Conservation (phyloP, 35 echinoderm and acorn worm species). For the Acanthaster planci region DNA sequence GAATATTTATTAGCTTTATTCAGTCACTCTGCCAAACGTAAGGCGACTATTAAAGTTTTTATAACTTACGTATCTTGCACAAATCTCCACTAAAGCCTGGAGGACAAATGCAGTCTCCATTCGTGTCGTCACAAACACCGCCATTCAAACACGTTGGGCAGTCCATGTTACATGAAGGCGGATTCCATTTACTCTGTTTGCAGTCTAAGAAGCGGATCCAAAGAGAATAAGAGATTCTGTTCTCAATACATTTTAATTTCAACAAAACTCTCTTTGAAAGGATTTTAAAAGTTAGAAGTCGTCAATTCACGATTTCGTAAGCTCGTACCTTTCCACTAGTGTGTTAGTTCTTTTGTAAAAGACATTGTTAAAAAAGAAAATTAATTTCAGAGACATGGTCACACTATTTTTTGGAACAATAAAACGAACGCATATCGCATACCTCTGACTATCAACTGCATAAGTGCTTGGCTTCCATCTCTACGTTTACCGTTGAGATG, state of each 20-base stretch:
- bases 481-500: background rate
- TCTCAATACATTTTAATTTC: background rate
- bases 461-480: background rate
- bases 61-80: conserved; percentile 66
- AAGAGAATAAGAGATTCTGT: background rate
- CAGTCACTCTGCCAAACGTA: background rate
- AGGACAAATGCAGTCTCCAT: conserved; percentile 70
- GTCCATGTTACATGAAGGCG: conserved; percentile 26
- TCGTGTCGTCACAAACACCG: conserved; percentile 52
- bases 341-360: background rate
- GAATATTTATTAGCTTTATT: too few species aligned
- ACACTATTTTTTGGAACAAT: background rate
- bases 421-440: background rate
- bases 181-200: conserved; percentile 46
- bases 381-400: background rate
- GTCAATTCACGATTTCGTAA: background rate
- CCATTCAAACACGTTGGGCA: conserved; percentile 72
- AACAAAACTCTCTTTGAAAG: background rate
- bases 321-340: background rate
- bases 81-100: conserved; percentile 61
- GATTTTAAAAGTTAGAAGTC: background rate
- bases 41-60: background rate
- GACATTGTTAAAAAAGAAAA: background rate
- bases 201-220: conserved; percentile 27
- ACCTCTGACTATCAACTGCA: background rate